Percentiles rank a stretch among this genome's conserved stretches.
Evolutionary conservation across 1,140 invertebrate species (phyloP).

Genomic region (Tribolium madens): DNA sequence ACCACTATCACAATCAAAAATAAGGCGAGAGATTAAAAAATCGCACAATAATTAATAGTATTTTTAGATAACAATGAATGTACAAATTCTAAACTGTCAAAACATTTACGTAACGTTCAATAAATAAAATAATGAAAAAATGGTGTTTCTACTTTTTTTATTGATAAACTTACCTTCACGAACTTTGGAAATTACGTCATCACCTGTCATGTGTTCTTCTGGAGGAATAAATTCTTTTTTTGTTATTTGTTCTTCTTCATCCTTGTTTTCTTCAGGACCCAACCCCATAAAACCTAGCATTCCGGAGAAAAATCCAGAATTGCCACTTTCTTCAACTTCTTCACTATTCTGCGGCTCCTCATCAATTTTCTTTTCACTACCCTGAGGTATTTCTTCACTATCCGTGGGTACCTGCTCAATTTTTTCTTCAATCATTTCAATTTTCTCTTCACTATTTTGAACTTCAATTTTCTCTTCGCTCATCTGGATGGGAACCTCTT

Average conservation of each 20-base stretch:
- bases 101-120: too few relatives aligned
- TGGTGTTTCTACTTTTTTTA: neutral
- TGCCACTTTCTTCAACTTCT: neutral
- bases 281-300: slow-evolving; percentile 14
- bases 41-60: too few relatives aligned
- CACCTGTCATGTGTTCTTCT: neutral
- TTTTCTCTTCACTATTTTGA: too few relatives aligned
- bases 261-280: neutral
- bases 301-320: slow-evolving; percentile 28
- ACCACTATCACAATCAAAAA: too few relatives aligned
- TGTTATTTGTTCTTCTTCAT: neutral
- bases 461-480: too few relatives aligned
- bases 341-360: neutral
- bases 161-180: neutral
- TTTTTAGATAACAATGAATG: too few relatives aligned
- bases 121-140: too few relatives aligned
- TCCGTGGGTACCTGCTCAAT: too few relatives aligned
- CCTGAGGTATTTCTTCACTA: neutral
- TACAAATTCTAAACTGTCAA: too few relatives aligned
- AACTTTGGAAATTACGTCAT: neutral
- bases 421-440: too few relatives aligned
- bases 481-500: neutral
- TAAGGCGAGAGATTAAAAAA: too few relatives aligned
- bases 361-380: neutral
- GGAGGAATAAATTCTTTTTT: neutral